These are phyloP conservation scores for Ochropleura plecta DNA, from an alignment of 2,888 invertebrate species.

Conservation along the genomic window DNA sequence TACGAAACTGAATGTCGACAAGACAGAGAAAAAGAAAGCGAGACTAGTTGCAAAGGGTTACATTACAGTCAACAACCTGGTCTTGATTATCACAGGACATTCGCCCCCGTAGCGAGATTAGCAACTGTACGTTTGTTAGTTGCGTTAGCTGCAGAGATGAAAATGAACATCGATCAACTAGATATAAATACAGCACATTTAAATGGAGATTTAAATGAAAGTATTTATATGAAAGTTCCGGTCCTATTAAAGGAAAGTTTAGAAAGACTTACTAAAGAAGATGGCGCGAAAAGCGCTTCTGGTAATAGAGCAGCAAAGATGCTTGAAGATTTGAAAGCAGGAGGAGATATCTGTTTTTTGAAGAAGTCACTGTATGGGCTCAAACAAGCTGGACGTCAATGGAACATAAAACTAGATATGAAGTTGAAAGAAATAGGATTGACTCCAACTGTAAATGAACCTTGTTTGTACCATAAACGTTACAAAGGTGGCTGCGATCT, in stretches of 20 bases:
- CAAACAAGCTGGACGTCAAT: neutral
- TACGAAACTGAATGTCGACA: neutral
- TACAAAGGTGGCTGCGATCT: neutral
- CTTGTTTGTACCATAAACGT: neutral
- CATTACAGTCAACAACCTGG: neutral
- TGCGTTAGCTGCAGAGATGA: neutral
- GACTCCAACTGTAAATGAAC: neutral
- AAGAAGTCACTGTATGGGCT: neutral
- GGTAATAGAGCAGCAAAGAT: neutral
- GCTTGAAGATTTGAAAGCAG: constrained; percentile 3
- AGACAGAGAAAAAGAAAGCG: constrained; percentile 1
- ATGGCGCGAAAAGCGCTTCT: neutral
- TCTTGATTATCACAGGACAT: neutral
- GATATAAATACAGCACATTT: constrained; percentile 2
- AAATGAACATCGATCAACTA: neutral
- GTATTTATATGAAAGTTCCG: constrained; percentile 4
- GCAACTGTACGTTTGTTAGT: constrained; percentile 8
- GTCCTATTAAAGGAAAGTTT: neutral
- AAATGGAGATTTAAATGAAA: neutral
- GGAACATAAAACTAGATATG: constrained; percentile 3
- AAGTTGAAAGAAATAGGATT: neutral
- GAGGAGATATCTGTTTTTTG: neutral
- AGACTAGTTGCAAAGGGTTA: constrained; percentile 1
- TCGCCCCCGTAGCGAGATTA: neutral
- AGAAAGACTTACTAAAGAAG: neutral